These are phyloP conservation scores for Drosophila mettleri DNA, from an alignment of 2,888 invertebrate species.

Conservation along the genomic window DNA sequence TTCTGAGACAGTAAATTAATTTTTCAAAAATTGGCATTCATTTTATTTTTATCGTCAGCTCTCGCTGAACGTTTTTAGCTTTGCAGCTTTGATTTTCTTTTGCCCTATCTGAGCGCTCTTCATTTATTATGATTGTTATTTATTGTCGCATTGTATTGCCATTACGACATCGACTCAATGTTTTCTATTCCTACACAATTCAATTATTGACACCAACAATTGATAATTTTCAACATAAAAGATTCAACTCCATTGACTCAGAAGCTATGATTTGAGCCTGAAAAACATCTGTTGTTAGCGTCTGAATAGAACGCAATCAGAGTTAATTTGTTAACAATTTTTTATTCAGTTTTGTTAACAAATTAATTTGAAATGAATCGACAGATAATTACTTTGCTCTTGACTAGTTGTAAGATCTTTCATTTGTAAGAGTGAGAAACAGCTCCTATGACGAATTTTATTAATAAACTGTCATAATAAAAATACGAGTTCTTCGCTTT, in stretches of 20 bases:
- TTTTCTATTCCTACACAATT: constrained; percentile 49
- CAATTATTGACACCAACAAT: constrained; percentile 59
- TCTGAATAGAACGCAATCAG: constrained; percentile 12
- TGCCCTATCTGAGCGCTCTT: constrained; percentile 30
- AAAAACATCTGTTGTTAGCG: constrained; percentile 1
- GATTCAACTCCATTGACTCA: constrained; percentile 5
- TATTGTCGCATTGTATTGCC: constrained; percentile 53
- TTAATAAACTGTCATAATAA: neutral
- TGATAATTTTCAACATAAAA: constrained; percentile 43
- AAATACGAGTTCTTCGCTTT: neutral
- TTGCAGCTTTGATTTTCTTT: constrained; percentile 33
- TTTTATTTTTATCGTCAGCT: constrained; percentile 59
- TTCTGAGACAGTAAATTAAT: constrained; percentile 71
- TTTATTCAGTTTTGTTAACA: neutral
- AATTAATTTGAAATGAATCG: neutral
- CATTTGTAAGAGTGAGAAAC: neutral
- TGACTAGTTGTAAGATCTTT: no score
- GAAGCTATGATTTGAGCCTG: constrained; percentile 5
- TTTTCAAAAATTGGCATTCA: constrained; percentile 72
- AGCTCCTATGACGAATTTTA: neutral
- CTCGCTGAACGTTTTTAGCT: constrained; percentile 1
- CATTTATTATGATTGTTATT: constrained; percentile 62
- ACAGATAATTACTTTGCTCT: no score
- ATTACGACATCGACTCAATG: constrained; percentile 34
- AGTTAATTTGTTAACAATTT: constrained; percentile 1